Evolutionary conservation across 2,888 invertebrate genomes (phyloP), one percentile per base, ranked within the genome.

Genomic region (Agriopis marginaria): DNA sequence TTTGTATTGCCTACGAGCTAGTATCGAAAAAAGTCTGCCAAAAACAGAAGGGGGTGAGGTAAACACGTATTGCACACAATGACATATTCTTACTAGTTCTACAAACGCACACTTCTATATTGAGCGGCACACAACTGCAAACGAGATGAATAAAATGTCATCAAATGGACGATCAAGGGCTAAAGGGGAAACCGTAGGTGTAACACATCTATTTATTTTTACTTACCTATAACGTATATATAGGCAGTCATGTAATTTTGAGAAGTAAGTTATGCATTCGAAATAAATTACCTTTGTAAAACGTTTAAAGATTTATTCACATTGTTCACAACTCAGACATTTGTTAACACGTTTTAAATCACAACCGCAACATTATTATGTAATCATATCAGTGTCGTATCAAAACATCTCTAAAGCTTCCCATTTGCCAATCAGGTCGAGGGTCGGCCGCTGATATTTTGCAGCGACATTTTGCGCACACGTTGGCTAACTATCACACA

Each of bases 371-470:
- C 42, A 53, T 50, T 14, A 61, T 60, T 54, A 55, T n/a, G 45
- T 71, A 64, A 73, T 64, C 47, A 68, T 72, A 68, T 69, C 67
- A 72, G 70, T 70, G 75, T 68, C 70, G 59, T 72, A 82, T 82
- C 81, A 84, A 82, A 74, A 66, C 40, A 66, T 10, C 7, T 71
- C 75, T 80, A 74, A 79, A 79, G 74, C 72, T 80, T 85, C 85
- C 83, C 85, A 89, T 87, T 88, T 85, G 85, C 76, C 73, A 86
- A 88, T 83, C 79, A 75, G 89, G 88, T 89, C 88, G 86, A 74
- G 81, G 90, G 90, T 91, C 90, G 84, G 49, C 78, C 79, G 79
- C 84, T 92, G 92, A 87, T 92, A 92, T 91, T 93, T 91, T 85
- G 82, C 82, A 82, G 86, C 81, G 89, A 89, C 89, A 91, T 92